Base-by-base conservation (phyloP, 2,888 invertebrate species). In the Hirudinaria manillensis region DNA sequence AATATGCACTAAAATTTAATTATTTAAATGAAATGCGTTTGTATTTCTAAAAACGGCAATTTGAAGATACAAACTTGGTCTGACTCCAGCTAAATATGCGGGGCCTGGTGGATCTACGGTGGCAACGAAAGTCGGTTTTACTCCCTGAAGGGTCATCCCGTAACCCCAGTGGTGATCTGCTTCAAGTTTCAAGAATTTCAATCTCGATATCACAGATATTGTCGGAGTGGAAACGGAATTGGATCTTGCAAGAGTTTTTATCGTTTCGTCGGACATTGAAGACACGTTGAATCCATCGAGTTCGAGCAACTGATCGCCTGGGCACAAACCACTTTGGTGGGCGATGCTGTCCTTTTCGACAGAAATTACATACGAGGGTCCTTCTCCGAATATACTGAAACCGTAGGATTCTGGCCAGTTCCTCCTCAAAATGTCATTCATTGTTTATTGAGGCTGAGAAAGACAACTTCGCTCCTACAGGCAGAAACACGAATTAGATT, bases 301-400 rank as follows among this genome's bases (percentile, higher is more conserved):
- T 75, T 84, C 82, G 29, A 85, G 77, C 32, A 85, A 80, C 77
- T 83, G 83, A 76, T 85, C 85, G 2, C 85, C 85, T 13, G 78
- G 68, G 27, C 56, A 78, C 0, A 85, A 79, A 3, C 84, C 84
- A 7, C 84, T 82, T 56, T 80, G 78, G 76, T 81, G 81, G 6
- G 84, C 84, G 0, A 81, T 78, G 75, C 83, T 81, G 19, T 80
- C 82, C 75, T 80, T 79, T 55, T 82, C 82, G n/a, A 85, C 83
- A 68, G 78, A 76, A 24, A 81, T 78, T 2, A 85, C 83, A 78
- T 82, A 85, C 76, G 82, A 79, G 1, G 85, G 84, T 2, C 84
- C 84, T 7, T 24, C 32, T 7, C 85, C 85, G 72, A 81, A 79
- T 34, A 85, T 82, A 72, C 81, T 81, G 78, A 85, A 85, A 19